phyloP scores from a whole-genome alignment of 2,888 invertebrate species.

The Lacanobia wlatinum region DNA sequence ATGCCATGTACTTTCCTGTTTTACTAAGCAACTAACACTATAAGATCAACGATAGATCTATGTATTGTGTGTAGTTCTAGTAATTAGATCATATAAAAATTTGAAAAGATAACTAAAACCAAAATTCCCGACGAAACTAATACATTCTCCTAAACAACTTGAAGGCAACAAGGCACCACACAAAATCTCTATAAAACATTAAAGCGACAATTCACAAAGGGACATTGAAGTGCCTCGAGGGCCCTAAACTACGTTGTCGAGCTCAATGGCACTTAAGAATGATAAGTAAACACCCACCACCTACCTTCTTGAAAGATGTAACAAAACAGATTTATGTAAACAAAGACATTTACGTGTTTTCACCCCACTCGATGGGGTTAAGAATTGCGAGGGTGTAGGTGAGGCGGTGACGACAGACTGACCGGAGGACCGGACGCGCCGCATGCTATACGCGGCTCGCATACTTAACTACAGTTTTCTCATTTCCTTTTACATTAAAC shows the following conservation, averaged over 20 bases:
- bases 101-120: neutral
- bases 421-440: constrained; percentile 40
- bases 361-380: constrained; percentile 62
- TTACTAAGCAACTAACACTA: constrained; percentile 1
- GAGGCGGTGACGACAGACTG: constrained; percentile 40
- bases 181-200: constrained; percentile 77
- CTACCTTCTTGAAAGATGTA: constrained; percentile 70
- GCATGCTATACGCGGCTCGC: constrained; percentile 42
- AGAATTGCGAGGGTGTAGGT: constrained; percentile 55
- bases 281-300: constrained; percentile 80
- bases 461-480: constrained; percentile 67
- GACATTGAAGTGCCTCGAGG: constrained; percentile 77
- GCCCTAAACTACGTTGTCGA: constrained; percentile 80
- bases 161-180: constrained; percentile 51
- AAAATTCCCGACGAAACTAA: neutral
- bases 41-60: neutral
- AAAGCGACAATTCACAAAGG: constrained; percentile 78
- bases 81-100: neutral
- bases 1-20: neutral
- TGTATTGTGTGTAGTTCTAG: neutral
- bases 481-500: constrained; percentile 72
- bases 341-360: constrained; percentile 69
- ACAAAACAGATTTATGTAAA: constrained; percentile 73
- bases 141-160: constrained; percentile 11
- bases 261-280: constrained; percentile 79